These are phyloP conservation scores for Mercenaria mercenaria DNA, from an alignment of 1,140 invertebrate genomes.

Conservation along the genomic window DNA sequence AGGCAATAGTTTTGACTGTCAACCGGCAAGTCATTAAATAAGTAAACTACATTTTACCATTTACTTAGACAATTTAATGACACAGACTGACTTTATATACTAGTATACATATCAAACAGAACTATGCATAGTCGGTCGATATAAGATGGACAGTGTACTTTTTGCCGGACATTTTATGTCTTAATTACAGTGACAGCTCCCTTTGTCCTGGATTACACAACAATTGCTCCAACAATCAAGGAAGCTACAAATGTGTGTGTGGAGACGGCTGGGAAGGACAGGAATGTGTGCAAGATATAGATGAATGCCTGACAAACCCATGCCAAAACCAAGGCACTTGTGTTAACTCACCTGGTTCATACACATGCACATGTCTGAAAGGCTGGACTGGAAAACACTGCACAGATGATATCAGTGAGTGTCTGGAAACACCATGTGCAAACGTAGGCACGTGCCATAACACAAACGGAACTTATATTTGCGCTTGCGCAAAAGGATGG, in stretches of 20 bases:
- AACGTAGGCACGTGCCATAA: constrained; percentile 18
- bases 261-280: constrained; percentile 47
- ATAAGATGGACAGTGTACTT: too few species aligned
- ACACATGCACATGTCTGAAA: constrained; percentile 44
- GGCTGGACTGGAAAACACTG: constrained; percentile 61
- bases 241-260: constrained; percentile 55
- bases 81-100: too few species aligned
- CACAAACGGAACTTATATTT: not conserved
- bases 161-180: not conserved
- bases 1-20: too few species aligned
- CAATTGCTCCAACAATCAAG: constrained; percentile 20
- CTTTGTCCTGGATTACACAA: not conserved
- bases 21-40: too few species aligned
- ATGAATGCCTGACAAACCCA: not conserved
- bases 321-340: constrained; percentile 15
- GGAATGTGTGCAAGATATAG: constrained; percentile 6
- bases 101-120: too few species aligned
- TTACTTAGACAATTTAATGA: too few species aligned
- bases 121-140: too few species aligned
- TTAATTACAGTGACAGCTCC: not conserved
- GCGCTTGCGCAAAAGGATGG: not conserved
- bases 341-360: constrained; percentile 48
- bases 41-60: too few species aligned
- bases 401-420: constrained; percentile 26
- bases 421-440: not conserved